Percentiles rank a stretch among this genome's conserved stretches.
These are phyloP conservation scores for Bolinopsis microptera DNA, from an alignment of 37 sponge, comb jelly and placozoan genomes.

Conservation along the genomic window DNA sequence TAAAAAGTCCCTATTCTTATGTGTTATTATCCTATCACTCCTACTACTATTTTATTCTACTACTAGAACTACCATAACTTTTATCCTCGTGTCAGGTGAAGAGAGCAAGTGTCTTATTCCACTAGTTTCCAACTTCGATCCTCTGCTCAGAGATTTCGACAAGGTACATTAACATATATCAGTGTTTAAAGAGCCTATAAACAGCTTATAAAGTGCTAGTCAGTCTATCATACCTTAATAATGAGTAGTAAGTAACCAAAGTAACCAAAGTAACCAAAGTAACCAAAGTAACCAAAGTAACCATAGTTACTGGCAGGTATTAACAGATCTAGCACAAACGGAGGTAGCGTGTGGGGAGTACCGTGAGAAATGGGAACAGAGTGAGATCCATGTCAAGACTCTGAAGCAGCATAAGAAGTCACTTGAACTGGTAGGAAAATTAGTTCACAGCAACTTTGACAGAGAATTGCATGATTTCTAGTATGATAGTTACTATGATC, in stretches of 20 bases:
- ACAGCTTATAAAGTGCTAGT: too few species aligned
- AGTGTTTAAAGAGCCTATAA: too few species aligned
- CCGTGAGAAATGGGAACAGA: constrained; percentile 21
- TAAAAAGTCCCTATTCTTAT: too few species aligned
- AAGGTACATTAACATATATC: constrained; percentile 54
- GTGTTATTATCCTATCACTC: too few species aligned
- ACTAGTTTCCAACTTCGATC: constrained; percentile 51
- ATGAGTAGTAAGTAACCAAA: too few species aligned
- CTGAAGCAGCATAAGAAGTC: constrained; percentile 60
- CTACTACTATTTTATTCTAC: too few species aligned
- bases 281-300: too few species aligned
- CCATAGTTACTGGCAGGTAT: background rate
- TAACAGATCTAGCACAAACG: constrained; percentile 20
- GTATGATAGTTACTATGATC: background rate
- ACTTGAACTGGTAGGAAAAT: constrained; percentile 37
- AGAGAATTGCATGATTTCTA: too few species aligned
- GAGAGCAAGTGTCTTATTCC: constrained; percentile 61
- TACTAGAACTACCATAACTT: too few species aligned
- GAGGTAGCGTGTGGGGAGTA: constrained; percentile 28
- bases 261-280: too few species aligned
- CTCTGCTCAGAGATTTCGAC: constrained; percentile 57
- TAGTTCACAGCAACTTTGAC: too few species aligned
- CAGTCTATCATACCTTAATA: too few species aligned
- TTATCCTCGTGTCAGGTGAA: constrained; percentile 29
- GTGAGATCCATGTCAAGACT: constrained; percentile 12